Base-by-base conservation (phyloP, 2,888 invertebrate species). In the Phalera bucephala region DNA sequence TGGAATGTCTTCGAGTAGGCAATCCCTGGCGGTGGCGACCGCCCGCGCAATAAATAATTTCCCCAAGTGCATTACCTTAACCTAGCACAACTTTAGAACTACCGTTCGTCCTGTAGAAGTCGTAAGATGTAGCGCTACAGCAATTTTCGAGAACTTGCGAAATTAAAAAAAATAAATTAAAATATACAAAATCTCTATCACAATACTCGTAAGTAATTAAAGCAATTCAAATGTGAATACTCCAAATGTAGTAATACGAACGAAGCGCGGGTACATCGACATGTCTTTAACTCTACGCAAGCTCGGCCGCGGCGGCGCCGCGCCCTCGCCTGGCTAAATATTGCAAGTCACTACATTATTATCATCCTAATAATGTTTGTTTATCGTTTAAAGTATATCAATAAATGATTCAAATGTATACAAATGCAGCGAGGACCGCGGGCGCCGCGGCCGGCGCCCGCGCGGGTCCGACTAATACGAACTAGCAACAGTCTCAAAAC, bases 121-220 rank as follows among this genome's bases (percentile, higher is more conserved):
- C 72, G 80, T 81, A 78, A 82, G 80, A 80, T 76, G 82, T 79
- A 82, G 86, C 83, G 84, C 82, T 82, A 83, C 83, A 73, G 70
- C 76, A 74, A 80, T 76, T 76, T 72, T 64, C 73, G 80, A 83
- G 74, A 80, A 85, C 80, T 76, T 86, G 87, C 83, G 80, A 87
- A 88, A 86, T 85, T 84, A 82, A 80, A 86, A 85, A 81, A 86
- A 88, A 89, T 88, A 88, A 89, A 88, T 89, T 88, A 89, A 85
- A 88, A 87, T 88, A 89, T 88, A 89, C 88, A 89, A 88, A 87
- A 89, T 87, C 87, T 89, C 89, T 89, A 89, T 88, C 89, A 88
- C 89, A 89, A 89, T 88, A 88, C 88, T 88, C 86, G 89, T 88
- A 89, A 88, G 88, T 88, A 89, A 88, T 88, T 89, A 88, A 89